Evolutionary conservation across 64 coral and sea anemone genomes (phyloP).

Genomic region (Stichodactyla mertensii): DNA sequence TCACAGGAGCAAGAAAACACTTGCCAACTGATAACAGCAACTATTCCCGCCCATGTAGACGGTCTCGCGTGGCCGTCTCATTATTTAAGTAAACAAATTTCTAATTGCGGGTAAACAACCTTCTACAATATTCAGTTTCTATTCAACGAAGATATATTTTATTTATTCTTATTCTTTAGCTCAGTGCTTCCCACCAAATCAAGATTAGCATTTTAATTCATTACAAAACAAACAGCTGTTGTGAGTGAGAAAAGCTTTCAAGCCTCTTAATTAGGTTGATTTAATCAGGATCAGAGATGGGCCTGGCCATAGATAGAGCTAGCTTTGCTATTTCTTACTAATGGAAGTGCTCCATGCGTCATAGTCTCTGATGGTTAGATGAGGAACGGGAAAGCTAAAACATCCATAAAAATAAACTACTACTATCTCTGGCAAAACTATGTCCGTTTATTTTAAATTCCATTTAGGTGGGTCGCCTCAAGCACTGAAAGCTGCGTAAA

Average conservation of each 20-base stretch:
- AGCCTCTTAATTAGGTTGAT: background rate
- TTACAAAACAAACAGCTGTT: background rate
- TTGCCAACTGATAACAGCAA: background rate
- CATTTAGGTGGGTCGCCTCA: background rate
- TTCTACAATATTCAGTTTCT: background rate
- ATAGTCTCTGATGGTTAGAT: background rate
- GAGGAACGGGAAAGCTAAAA: slow-evolving; percentile 6
- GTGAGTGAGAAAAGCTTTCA: background rate
- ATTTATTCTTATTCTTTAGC: background rate
- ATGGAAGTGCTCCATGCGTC: slow-evolving; percentile 6
- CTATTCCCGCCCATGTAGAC: background rate
- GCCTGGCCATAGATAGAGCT: background rate
- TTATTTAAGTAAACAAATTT: background rate
- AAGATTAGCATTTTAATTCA: background rate
- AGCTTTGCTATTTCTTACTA: background rate
- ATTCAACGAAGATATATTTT: background rate
- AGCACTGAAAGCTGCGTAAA: background rate
- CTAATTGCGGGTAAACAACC: background rate
- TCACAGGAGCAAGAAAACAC: background rate
- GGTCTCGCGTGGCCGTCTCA: background rate
- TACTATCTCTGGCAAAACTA: background rate
- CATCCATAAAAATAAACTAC: background rate
- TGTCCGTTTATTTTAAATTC: slow-evolving; percentile 1
- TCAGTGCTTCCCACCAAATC: background rate
- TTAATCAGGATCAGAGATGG: background rate